Base-by-base conservation (phyloP, 2,797 vertebrate genomes). In the Astyanax mexicanus region DNA sequence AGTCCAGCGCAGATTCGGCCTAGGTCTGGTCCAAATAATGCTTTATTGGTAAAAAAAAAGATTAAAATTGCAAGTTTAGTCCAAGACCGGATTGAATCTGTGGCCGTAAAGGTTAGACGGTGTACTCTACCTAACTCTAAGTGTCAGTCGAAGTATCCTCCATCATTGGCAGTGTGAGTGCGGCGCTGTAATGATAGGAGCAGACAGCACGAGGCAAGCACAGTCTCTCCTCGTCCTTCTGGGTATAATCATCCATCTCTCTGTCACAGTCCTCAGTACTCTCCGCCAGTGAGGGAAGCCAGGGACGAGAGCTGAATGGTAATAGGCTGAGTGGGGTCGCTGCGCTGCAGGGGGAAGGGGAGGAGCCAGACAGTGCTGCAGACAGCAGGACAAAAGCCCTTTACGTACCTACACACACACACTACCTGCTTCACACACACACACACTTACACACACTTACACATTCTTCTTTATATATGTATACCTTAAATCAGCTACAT, bases 231-330 rank as follows among this genome's bases (percentile, higher is more conserved):
- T 15, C 69, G 40, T 76, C 79, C 72, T 79, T 45, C 77, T 55
- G 72, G 67, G 54, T 79, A 71, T 76, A 77, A 79, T 81, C 80
- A 75, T 80, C 72, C 52, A 84, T 75, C 72, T 81, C 71, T 74
- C 77, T 73, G 61, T 69, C 74, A 65, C 44, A 64, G 74, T 47
- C 37, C n/a, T 64, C 42, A 35, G 70, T 45, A 55, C 45, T 58
- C 62, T 62, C 49, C 49, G 52, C 32, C 74, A 75, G 69, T 42
- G 61, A 80, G 72, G 52, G 51, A 72, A 71, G 60, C 51, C 75
- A 78, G 67, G 23, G 64, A 77, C 77, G 67, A 69, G 66, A 65
- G 38, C 73, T 69, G 80, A 75, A 82, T 84, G 58, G 65, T 82
- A 84, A 84, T 77, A 71, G 73, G 78, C 71, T 64, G 80, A 67